Percentiles rank a stretch among this genome's conserved stretches.
Conservation (phyloP, 2,113 vertebrate genomes). For the Microcebus griseorufus region DNA sequence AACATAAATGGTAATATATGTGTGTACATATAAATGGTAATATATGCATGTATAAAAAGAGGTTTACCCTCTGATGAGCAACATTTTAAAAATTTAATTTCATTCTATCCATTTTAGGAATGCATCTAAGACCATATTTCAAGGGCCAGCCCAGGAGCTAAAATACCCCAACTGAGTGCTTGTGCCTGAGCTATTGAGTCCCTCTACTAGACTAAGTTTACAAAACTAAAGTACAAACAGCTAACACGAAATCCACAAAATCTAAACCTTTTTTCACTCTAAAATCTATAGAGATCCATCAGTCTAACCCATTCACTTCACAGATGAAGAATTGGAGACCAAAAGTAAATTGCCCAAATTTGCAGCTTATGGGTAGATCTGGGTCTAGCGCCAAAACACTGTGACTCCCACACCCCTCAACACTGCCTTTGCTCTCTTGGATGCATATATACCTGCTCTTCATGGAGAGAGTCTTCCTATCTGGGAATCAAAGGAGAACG, state of each 20-base stretch:
- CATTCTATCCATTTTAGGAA: too few species aligned
- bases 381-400: not conserved
- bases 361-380: not conserved
- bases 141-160: too few species aligned
- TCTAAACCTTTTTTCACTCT: not conserved
- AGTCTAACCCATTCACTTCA: not conserved
- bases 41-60: too few species aligned
- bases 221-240: not conserved
- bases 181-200: not conserved
- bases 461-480: fast-evolving
- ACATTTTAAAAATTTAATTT: too few species aligned
- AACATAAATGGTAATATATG: too few species aligned
- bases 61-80: too few species aligned
- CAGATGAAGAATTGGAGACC: not conserved
- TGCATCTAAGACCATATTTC: too few species aligned
- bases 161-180: not conserved
- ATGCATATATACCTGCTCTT: fast-evolving
- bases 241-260: not conserved
- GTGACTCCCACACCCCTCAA: fast-evolving
- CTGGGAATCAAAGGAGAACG: not conserved
- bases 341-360: not conserved
- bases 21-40: too few species aligned
- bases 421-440: not conserved
- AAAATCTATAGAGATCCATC: not conserved
- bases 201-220: not conserved